Percentiles rank a stretch among this genome's conserved stretches.
These are phyloP conservation scores for Hydrophis major DNA, from an alignment of 2,797 vertebrate species.

Conservation along the genomic window DNA sequence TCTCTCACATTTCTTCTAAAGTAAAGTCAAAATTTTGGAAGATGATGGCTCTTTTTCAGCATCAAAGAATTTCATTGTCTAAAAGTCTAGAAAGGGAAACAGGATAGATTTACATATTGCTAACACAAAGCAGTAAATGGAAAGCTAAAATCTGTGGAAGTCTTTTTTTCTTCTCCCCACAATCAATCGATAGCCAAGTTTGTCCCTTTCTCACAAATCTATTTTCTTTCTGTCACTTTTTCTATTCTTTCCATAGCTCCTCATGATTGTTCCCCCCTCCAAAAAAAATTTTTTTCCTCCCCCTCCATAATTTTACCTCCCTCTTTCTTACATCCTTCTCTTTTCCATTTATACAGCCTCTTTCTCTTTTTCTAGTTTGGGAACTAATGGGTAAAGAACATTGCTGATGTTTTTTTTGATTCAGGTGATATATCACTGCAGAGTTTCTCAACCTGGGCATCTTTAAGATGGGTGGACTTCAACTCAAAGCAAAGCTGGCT, in stretches of 20 bases:
- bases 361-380: not conserved
- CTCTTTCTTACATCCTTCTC: not conserved
- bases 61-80: not conserved
- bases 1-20: not conserved
- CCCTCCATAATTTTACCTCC: not conserved
- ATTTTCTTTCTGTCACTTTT: not conserved
- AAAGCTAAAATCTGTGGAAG: not conserved
- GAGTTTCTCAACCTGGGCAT: not conserved
- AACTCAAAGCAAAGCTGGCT: not conserved
- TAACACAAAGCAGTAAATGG: not conserved
- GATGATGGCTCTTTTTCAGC: not conserved
- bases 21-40: not conserved
- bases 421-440: not conserved
- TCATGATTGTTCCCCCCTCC: not conserved
- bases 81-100: not conserved
- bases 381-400: not conserved
- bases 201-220: not conserved
- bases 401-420: not conserved
- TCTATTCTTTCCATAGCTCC: not conserved
- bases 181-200: not conserved
- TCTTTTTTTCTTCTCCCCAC: not conserved
- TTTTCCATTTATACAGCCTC: not conserved
- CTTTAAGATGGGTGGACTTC: not conserved
- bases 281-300: not conserved
- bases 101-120: not conserved